Evolutionary conservation across 2,113 vertebrate species (phyloP).

Genomic region (Manacus vitellinus): DNA sequence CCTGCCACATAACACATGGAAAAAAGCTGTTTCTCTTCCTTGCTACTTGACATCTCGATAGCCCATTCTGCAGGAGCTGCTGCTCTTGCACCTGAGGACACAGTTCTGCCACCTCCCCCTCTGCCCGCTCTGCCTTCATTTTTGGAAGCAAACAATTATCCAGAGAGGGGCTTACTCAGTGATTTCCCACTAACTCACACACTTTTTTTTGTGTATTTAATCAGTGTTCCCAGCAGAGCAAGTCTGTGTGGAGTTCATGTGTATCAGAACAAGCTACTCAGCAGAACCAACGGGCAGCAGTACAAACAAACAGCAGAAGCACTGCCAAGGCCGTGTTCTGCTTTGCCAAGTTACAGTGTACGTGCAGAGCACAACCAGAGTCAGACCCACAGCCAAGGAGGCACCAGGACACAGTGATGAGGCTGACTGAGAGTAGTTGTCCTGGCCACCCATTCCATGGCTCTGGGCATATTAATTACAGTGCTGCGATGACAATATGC

Average conservation of each 20-base stretch:
- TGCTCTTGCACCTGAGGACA: rapidly evolving
- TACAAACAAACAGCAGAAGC: background rate
- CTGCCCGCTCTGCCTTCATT: background rate
- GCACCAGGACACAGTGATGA: rapidly evolving
- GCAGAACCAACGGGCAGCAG: background rate
- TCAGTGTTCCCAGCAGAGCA: background rate
- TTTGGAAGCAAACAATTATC: background rate
- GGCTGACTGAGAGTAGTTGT: background rate
- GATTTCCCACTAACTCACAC: background rate
- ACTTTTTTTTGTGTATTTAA: background rate
- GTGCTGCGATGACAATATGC: rapidly evolving
- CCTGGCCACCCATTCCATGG: background rate
- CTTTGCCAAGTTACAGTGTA: background rate
- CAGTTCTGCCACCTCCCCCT: background rate
- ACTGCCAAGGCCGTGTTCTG: rapidly evolving
- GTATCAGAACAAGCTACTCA: background rate
- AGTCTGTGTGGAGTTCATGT: rapidly evolving
- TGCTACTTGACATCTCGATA: rapidly evolving
- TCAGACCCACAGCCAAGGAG: background rate
- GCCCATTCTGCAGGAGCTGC: background rate
- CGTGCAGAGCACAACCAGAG: rapidly evolving
- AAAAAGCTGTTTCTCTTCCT: background rate
- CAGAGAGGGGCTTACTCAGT: background rate
- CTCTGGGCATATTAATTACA: background rate
- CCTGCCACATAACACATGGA: background rate